Evolutionary conservation across 2,888 invertebrate genomes (phyloP).

Genomic region (Drosophila siamana): DNA sequence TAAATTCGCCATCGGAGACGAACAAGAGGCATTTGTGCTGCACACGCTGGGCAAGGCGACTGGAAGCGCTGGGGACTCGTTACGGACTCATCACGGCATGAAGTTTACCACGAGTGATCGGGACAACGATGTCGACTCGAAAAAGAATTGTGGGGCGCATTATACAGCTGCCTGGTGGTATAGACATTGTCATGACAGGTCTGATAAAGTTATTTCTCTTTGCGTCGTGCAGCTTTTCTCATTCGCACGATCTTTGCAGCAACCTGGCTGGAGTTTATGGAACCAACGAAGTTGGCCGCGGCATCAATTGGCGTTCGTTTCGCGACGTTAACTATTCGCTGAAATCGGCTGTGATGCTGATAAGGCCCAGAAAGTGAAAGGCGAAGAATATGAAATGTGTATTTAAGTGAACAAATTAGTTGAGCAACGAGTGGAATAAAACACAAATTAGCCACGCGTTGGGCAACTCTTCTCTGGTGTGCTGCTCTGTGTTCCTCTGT

Average conservation of each 20-base stretch:
- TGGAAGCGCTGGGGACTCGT: constrained; percentile 41
- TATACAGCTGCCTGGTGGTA: constrained; percentile 50
- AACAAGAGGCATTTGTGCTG: not conserved
- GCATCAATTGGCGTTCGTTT: constrained; percentile 21
- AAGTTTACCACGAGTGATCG: constrained; percentile 42
- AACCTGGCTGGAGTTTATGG: constrained; percentile 41
- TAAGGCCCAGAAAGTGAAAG: constrained; percentile 42
- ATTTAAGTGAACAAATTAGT: constrained; percentile 5
- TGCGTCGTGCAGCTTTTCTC: not conserved
- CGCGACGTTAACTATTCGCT: constrained; percentile 31
- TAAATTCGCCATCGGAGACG: constrained; percentile 34
- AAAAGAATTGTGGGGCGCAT: constrained; percentile 20
- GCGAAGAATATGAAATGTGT: no score
- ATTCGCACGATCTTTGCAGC: constrained; percentile 6
- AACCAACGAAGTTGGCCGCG: not conserved
- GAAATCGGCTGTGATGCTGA: constrained; percentile 41
- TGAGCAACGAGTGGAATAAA: constrained; percentile 14
- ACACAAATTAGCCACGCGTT: constrained; percentile 16
- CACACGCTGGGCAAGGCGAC: constrained; percentile 30
- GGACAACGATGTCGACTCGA: constrained; percentile 26
- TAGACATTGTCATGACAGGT: constrained; percentile 42
- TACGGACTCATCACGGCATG: constrained; percentile 37
- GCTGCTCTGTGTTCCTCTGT: no score
- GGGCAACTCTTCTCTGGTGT: no score
- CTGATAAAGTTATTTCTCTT: not conserved